Base-by-base conservation (phyloP, 53 echinoderm and acorn worm species). In the Patiria pectinifera region DNA sequence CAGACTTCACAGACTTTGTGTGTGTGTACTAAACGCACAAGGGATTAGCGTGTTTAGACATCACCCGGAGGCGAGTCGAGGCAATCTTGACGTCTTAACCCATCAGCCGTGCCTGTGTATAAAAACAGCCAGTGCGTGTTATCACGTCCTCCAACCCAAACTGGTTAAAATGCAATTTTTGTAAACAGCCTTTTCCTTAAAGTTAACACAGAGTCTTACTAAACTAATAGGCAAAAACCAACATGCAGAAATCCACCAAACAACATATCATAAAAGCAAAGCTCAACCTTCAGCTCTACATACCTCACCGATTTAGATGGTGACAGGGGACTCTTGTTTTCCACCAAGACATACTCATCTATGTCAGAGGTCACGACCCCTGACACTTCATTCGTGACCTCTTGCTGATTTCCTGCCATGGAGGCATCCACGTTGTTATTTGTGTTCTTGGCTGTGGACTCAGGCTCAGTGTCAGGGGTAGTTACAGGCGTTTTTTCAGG, bases 381-480 rank as follows among this genome's bases (percentile, higher is more conserved):
- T 7, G 90, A 9, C 44, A 61, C 4, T 47, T 23, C 48, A 13
- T 11, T 25, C 22, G 47, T n/a, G 76, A 76, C 69, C 82, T 69
- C 70, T 82, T 47, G 62, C 69, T 78, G 84, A 83, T 49, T 62
- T 87, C 63, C 19, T 9, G 69, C n/a, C 75, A 84, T 6, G 78
- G 76, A 85, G 46, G 89, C 46, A 14, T 77, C 92, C 26, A 92
- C 95, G 83, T 94, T 94, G 45, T 94, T 94, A 53, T 94, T 94
- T 2, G 89, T 92, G 92, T 94, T 94, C 82, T 82, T 76, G 21
- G 92, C 89, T 53, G 80, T 25, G 11, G 80, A 79, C 6, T 91
- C 75, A 13, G 90, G 45, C 79, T 15, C 61, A 24, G 80, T 19
- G 47, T 90, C 48, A 4, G 4, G 9, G 71, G 48, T 48, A 70